Conservation (phyloP, 2,113 vertebrate species). For the Crotalus viridis region DNA sequence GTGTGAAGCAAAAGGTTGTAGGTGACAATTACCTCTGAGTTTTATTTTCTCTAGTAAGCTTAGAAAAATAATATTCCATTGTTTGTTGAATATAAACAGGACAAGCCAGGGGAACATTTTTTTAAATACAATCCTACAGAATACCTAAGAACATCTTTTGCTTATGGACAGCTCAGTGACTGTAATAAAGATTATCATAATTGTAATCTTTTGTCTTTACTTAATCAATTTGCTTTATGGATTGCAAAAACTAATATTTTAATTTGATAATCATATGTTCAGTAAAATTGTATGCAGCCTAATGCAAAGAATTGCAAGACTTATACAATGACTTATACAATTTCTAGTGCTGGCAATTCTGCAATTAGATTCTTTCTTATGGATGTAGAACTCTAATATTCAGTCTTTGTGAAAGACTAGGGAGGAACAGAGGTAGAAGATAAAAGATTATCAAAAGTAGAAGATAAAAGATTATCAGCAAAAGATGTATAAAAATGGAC, state of each 20-base stretch:
- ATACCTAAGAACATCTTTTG: slow-evolving; percentile 36
- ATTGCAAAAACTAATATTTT: slow-evolving; percentile 32
- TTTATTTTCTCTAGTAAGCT: slow-evolving; percentile 1
- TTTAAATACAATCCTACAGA: slow-evolving; percentile 32
- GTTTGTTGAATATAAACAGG: background rate
- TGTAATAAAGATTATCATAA: background rate
- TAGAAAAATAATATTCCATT: slow-evolving; percentile 26
- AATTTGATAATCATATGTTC: slow-evolving; percentile 9
- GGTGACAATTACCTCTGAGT: background rate
- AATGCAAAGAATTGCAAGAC: slow-evolving; percentile 20
- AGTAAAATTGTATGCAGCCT: slow-evolving; percentile 12
- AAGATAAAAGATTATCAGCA: background rate
- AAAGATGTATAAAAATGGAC: background rate
- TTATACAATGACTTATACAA: slow-evolving; percentile 22
- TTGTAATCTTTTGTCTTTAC: background rate
- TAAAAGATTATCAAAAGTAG: background rate
- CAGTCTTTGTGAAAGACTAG: background rate
- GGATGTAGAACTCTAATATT: background rate
- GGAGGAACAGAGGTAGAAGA: background rate
- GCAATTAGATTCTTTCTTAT: background rate
- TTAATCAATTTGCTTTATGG: slow-evolving; percentile 52
- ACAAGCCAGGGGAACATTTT: slow-evolving; percentile 22
- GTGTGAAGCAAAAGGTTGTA: background rate
- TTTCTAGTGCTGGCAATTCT: background rate
- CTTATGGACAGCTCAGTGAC: slow-evolving; percentile 10